phyloP scores from a whole-genome alignment of 2,888 invertebrate genomes.

The Metopia argyrocephala region DNA sequence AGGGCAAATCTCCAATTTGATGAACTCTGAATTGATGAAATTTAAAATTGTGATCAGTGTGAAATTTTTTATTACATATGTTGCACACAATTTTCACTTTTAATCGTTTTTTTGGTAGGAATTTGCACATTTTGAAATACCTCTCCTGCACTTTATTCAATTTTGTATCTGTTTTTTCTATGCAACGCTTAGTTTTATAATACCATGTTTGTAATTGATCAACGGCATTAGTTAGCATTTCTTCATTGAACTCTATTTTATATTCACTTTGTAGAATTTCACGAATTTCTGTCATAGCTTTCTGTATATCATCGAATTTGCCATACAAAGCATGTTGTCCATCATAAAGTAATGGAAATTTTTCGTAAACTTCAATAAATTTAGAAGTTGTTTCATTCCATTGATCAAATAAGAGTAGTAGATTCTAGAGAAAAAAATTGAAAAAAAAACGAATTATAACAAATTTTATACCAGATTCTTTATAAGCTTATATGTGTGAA shows the following conservation, averaged over 20 bases:
- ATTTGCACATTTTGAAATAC: conserved; percentile 67
- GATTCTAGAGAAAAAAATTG: conserved; percentile 39
- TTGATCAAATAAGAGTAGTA: conserved; percentile 35
- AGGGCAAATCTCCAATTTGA: conserved; percentile 70
- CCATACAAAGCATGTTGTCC: conserved; percentile 67
- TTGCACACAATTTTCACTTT: conserved; percentile 67
- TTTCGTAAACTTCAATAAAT: conserved; percentile 69
- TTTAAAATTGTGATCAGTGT: conserved; percentile 68
- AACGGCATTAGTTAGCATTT: conserved; percentile 69
- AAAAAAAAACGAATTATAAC: too few relatives aligned
- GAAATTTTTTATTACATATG: conserved; percentile 67
- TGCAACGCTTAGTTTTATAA: conserved; percentile 63
- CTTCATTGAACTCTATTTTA: conserved; percentile 65
- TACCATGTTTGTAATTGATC: conserved; percentile 71
- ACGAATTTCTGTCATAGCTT: conserved; percentile 68
- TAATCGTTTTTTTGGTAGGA: conserved; percentile 68
- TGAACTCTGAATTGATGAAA: conserved; percentile 70
- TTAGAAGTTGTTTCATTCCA: conserved; percentile 62
- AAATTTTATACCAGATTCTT: too few relatives aligned
- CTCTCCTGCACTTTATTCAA: conserved; percentile 62
- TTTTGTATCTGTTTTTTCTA: background rate
- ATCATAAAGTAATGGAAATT: conserved; percentile 70
- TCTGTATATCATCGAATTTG: conserved; percentile 66
- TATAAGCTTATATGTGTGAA: too few relatives aligned
- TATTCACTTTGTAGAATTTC: conserved; percentile 59